A percentile compares a stretch with the other conserved stretches of the same genome.
Conservation (phyloP, 2,113 vertebrate genomes). For the Coryphaenoides rupestris region DNA sequence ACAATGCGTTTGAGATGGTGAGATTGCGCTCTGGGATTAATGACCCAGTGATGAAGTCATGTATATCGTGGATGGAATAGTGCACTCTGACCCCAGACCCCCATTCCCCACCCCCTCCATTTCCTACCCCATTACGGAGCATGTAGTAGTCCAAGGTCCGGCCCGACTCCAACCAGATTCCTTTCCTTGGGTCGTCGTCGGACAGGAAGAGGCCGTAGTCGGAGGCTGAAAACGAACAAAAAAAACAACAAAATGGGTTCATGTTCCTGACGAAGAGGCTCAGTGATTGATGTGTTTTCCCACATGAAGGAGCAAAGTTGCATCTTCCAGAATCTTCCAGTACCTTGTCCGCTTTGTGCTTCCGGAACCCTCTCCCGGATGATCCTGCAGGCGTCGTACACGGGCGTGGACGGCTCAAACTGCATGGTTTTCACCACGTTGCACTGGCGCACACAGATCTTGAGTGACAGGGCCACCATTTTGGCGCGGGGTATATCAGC, state of each 20-base stretch:
- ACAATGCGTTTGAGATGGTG: background rate
- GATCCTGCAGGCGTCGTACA: conserved; percentile 93
- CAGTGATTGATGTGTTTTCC: background rate
- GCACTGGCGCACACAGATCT: conserved; percentile 98
- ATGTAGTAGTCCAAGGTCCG: conserved; percentile 98
- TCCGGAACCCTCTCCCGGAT: conserved; percentile 93
- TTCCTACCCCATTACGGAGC: conserved; percentile 93
- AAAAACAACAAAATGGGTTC: conserved; percentile 1
- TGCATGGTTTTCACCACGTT: conserved; percentile 99
- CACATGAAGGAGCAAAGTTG: background rate
- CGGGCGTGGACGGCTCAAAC: conserved; percentile 92
- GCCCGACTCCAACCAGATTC: conserved; percentile 97
- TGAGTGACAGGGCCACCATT: conserved; percentile 96
- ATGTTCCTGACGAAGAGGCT: background rate
- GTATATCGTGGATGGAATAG: too few relatives aligned
- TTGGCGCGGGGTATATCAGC: conserved; percentile 51
- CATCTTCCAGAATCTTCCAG: background rate
- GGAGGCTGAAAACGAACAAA: conserved; percentile 82
- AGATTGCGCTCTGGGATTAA: too few relatives aligned
- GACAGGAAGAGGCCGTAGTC: conserved; percentile 97
- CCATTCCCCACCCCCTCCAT: background rate
- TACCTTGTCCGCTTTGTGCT: conserved; percentile 94
- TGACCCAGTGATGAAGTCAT: too few relatives aligned
- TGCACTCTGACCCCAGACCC: too few relatives aligned
- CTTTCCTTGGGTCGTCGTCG: conserved; percentile 95